Evolutionary conservation across 2,888 invertebrate genomes (phyloP).

Genomic region (Apodemia zela): DNA sequence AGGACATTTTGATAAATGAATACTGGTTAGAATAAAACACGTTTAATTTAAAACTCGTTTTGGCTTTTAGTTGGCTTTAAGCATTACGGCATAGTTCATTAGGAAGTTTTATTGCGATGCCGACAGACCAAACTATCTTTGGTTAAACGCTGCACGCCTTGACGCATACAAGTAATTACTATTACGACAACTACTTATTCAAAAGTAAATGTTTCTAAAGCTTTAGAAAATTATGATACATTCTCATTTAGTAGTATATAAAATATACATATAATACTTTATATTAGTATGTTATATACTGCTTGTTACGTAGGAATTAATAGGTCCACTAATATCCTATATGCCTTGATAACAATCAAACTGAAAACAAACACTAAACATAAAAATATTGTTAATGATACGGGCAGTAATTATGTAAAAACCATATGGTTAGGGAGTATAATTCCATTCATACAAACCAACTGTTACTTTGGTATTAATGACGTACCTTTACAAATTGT

Average conservation of each 20-base stretch:
- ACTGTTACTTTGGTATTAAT: neutral
- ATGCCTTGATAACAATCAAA: too few relatives aligned
- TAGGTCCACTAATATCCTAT: too few relatives aligned
- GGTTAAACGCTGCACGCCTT: neutral
- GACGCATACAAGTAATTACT: neutral
- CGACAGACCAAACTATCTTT: neutral
- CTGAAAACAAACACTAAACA: too few relatives aligned
- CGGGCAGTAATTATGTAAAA: too few relatives aligned
- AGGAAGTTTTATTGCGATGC: neutral
- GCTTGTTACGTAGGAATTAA: too few relatives aligned
- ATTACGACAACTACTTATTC: neutral
- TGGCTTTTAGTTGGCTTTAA: neutral
- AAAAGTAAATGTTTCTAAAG: constrained; percentile 5
- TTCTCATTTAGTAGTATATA: too few relatives aligned
- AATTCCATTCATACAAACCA: neutral
- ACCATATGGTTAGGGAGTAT: neutral
- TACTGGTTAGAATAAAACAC: neutral
- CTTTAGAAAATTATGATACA: neutral
- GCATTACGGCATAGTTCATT: neutral
- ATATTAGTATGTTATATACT: too few relatives aligned
- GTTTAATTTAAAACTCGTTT: neutral
- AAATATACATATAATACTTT: too few relatives aligned
- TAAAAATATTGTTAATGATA: too few relatives aligned
- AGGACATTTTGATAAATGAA: neutral
- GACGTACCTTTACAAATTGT: neutral